Evolutionary conservation across 1,140 invertebrate genomes (phyloP), one percentile per base, ranked within the genome.

Genomic region (Papilio polytes): DNA sequence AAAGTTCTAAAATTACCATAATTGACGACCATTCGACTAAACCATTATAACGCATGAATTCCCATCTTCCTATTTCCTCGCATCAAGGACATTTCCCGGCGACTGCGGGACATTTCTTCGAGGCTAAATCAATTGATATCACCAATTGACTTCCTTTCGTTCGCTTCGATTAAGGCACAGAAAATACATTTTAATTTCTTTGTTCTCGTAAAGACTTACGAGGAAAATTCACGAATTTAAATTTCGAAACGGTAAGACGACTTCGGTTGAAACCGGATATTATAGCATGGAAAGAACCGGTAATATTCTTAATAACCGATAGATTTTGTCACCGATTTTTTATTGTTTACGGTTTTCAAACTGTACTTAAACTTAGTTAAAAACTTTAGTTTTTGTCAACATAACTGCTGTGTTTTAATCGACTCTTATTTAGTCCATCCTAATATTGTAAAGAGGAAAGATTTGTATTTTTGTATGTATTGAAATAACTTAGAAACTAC

Each of bases 61-160:
- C 22, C 26, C 63, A 66, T 66, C 63, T 36, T 66, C 63, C 26
- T 63, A 63, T 63, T 26, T 66, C 63, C 63, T 66, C 63, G 12
- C 12, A 6, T 31, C 63, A 66, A 31, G 63, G 63, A 66, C 63
- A 66, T 66, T 66, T 66, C 63, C 63, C 63, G 59, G 20, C 59
- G 63, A 66, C 63, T 31, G 63, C 63, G 12, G 26, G 22, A 66
- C 63, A 31, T 66, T 66, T 66, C 63, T 66, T 66, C 63, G 63
- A 66, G 63, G 63, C 63, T 66, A 31, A 66, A 66, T 66, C 63
- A 66, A 66, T 66, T 31, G 26, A 66, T 66, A 31, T 15, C 26
- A 31, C 26, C 63, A 66, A 66, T 66, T 66, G 22, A 22, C 63
- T 66, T 66, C 63, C 63, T 66, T 66, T 36, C 4, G 36, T 66